Conservation (phyloP, 2,888 invertebrate genomes). For the Meiosimyza decipiens region DNA sequence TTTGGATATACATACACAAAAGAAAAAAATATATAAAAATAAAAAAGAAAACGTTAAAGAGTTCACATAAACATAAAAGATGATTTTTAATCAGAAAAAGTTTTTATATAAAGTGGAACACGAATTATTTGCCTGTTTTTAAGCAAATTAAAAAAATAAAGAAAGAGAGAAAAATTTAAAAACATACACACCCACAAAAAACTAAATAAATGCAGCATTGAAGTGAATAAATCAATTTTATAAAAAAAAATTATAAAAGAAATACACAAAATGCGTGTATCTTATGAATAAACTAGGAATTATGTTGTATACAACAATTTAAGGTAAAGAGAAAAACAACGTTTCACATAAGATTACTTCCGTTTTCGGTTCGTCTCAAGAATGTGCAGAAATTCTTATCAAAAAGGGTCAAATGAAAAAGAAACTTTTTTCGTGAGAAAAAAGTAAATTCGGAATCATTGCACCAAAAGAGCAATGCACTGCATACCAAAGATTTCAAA, state of each 20-base stretch:
- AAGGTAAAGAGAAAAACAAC: too few species aligned
- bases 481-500: neutral
- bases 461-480: neutral
- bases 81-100: slow-evolving; percentile 3
- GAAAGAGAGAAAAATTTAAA: neutral
- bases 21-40: slow-evolving; percentile 25
- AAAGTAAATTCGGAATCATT: neutral
- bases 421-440: neutral
- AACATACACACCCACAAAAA: slow-evolving; percentile 9
- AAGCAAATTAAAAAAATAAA: neutral
- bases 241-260: slow-evolving; percentile 26
- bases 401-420: neutral
- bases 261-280: slow-evolving; percentile 18
- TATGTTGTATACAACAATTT: too few species aligned
- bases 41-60: slow-evolving; percentile 24
- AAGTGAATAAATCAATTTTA: slow-evolving; percentile 12
- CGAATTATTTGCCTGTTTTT: neutral
- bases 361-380: slow-evolving; percentile 14
- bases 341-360: neutral
- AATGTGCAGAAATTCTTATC: too few species aligned
- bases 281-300: slow-evolving; percentile 22
- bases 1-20: slow-evolving; percentile 32
- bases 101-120: too few species aligned
- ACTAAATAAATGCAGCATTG: too few species aligned
- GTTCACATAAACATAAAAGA: slow-evolving; percentile 32